phyloP scores from a whole-genome alignment of 1,140 invertebrate species.

The Polyergus mexicanus region DNA sequence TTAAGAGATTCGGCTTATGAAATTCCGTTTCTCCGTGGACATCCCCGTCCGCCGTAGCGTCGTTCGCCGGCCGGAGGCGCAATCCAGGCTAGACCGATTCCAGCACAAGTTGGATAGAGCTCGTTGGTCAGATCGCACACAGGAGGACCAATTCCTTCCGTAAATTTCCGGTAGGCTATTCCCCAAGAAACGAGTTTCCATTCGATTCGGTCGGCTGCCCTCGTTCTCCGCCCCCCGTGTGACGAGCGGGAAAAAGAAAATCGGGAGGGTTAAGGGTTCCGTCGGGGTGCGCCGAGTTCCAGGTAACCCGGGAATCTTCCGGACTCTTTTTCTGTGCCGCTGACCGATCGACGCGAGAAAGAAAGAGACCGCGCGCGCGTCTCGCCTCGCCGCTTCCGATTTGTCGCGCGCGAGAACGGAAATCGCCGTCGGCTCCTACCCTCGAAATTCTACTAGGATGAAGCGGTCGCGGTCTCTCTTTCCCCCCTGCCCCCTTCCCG shows the following conservation, averaged over 20 bases:
- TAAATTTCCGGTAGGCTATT: conserved; percentile 78
- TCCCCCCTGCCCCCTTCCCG: too few relatives aligned
- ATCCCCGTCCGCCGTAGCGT: background rate
- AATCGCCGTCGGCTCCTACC: background rate
- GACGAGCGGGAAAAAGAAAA: conserved; percentile 30
- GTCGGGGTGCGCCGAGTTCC: background rate
- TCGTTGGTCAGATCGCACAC: conserved; percentile 66
- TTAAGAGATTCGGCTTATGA: conserved; percentile 74
- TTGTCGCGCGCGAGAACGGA: conserved; percentile 32
- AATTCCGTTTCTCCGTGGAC: conserved; percentile 53
- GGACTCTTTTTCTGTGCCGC: conserved; percentile 39
- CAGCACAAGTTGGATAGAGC: conserved; percentile 68
- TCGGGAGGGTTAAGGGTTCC: background rate
- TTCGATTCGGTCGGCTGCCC: conserved; percentile 74
- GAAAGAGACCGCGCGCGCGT: conserved; percentile 36
- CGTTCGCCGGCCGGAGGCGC: conserved; percentile 47
- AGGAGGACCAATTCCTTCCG: conserved; percentile 73
- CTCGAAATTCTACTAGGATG: background rate
- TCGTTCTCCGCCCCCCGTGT: conserved; percentile 58
- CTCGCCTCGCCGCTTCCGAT: conserved; percentile 58
- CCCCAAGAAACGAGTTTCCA: conserved; percentile 78
- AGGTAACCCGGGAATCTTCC: background rate
- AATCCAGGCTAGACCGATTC: conserved; percentile 53
- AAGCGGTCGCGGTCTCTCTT: background rate
- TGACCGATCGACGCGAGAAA: conserved; percentile 29